Evolutionary conservation across 2,888 invertebrate species (phyloP), one percentile per base, ranked within the genome.

Genomic region (Lamellibrachia columna): DNA sequence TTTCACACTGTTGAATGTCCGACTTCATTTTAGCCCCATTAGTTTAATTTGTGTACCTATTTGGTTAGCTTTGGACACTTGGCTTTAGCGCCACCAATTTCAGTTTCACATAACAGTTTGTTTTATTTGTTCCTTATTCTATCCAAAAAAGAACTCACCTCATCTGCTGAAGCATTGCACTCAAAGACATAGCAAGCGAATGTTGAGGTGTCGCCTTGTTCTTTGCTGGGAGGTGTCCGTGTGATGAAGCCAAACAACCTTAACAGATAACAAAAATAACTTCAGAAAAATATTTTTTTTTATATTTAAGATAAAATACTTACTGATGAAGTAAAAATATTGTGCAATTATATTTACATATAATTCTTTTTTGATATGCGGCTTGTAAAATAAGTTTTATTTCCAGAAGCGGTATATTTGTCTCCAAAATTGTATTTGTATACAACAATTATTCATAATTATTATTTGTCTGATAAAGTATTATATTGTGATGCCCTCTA

Each of bases 121-220:
- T 22, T 40, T 40, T 40, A 40, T 40, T 40, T 2, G 75, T 75
- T 75, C 6, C 75, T 75, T 15, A 22, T 22, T 6, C 15, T 75
- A 6, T 75, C 75, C 15, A 75, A 75, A 11, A 75, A 9, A 40
- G 15, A 22, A 93, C 94, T 94, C 93, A 96, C 96, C 95, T 96
- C 96, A 91, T 96, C 96, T 90, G 95, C 96, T 9, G 96, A 95
- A 6, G 95, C 94, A 94, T 96, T 96, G 92, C 96, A 96, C 93
- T 96, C 96, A 95, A 96, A 96, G 15, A 96, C 96, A 94, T 96
- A 96, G 94, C 96, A 96, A 90, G 95, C 95, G 94, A 96, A 96
- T 7, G 95, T 94, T 1, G 94, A 94, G 93, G 58, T 93, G 53
- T 93, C 93, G n/a, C 75, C 75, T 22, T 75, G 75, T 9, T 93